Percentiles rank a stretch among this genome's conserved stretches.
Evolutionary conservation across 2,797 vertebrate genomes (phyloP).

Genomic region (Argya squamiceps): DNA sequence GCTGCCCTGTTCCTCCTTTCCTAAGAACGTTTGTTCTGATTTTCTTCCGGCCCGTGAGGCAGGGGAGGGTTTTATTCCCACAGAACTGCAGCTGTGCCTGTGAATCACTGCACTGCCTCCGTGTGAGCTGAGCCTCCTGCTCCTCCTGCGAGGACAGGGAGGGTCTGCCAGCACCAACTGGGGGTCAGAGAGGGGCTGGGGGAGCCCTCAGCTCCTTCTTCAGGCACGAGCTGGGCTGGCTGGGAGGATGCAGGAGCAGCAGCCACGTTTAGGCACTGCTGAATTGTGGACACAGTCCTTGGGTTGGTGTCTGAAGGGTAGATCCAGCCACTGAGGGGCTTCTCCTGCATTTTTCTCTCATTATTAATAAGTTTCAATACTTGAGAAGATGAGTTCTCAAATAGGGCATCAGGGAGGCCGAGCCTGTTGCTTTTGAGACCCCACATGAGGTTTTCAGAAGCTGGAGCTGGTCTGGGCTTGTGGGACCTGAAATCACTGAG

Average conservation of each 20-base stretch:
- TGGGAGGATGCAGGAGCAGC: not conserved
- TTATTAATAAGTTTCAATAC: not conserved
- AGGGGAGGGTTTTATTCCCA: conserved; percentile 56
- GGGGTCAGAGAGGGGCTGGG: not conserved
- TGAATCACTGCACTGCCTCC: conserved; percentile 10
- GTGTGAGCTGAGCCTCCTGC: not conserved
- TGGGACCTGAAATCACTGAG: not conserved
- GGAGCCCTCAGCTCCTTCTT: not conserved
- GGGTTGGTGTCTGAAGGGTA: not conserved
- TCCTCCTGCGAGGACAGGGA: not conserved
- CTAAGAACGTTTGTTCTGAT: conserved; percentile 43
- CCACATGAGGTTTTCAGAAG: not conserved
- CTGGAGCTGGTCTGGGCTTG: not conserved
- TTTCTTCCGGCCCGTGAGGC: conserved; percentile 53
- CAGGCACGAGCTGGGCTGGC: not conserved
- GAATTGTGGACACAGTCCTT: fast-evolving
- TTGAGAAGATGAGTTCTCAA: not conserved
- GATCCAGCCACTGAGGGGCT: not conserved
- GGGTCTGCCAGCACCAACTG: not conserved
- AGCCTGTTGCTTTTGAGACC: not conserved
- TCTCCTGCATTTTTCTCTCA: not conserved
- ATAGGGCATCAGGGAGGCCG: not conserved
- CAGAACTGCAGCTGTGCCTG: conserved; percentile 53
- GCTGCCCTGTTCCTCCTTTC: conserved; percentile 44
- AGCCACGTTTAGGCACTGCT: fast-evolving